Evolutionary conservation across 2,797 vertebrate genomes (phyloP).

Genomic region (Karalla daura): DNA sequence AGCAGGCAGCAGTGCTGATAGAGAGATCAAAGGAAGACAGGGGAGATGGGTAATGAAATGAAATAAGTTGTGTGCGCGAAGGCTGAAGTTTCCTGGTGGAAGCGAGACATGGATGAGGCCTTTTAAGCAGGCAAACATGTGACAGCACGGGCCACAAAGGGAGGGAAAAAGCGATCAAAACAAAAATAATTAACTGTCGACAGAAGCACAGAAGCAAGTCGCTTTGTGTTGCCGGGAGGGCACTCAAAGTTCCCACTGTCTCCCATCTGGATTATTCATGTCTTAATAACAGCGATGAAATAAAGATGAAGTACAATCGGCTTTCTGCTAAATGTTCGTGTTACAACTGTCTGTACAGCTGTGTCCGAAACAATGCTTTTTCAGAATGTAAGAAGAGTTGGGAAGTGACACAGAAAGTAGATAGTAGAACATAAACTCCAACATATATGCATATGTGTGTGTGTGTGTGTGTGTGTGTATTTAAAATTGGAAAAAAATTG

Average conservation of each 20-base stretch:
- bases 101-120: conserved; percentile 9
- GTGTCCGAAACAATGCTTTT: conserved; percentile 20
- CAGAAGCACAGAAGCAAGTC: conserved; percentile 6
- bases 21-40: conserved; percentile 35
- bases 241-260: conserved; percentile 7
- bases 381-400: too few relatives aligned
- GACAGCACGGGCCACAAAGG: conserved; percentile 12
- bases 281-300: conserved; percentile 49
- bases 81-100: conserved; percentile 2
- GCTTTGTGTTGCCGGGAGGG: conserved; percentile 8
- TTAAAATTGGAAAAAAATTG: too few relatives aligned
- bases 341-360: background rate
- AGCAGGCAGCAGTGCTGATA: conserved; percentile 1
- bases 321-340: conserved; percentile 1
- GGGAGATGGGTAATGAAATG: conserved; percentile 15
- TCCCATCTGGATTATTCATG: conserved; percentile 55
- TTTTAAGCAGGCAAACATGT: background rate
- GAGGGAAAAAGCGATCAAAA: conserved; percentile 12
- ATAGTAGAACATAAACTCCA: too few relatives aligned
- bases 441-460: too few relatives aligned
- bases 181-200: conserved; percentile 13
- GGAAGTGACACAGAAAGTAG: too few relatives aligned
- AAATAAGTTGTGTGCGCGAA: conserved; percentile 10
- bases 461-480: too few relatives aligned
- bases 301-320: conserved; percentile 51